Conservation (phyloP, 2,113 vertebrate species). For the Dromas ardeola region DNA sequence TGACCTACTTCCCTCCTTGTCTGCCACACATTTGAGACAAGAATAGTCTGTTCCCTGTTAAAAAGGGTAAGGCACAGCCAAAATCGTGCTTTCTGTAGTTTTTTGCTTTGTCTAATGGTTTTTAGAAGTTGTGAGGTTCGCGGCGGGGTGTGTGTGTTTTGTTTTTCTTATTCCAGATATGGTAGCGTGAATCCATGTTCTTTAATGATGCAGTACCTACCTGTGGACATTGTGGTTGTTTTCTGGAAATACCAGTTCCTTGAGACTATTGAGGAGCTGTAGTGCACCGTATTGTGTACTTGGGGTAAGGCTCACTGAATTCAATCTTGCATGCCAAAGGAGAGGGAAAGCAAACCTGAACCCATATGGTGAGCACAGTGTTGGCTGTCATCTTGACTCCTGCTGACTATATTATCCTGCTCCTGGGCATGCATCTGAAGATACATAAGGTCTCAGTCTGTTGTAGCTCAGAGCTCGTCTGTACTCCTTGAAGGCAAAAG, state of each 20-base stretch:
- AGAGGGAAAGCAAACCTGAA: conserved; percentile 7
- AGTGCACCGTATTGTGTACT: neutral
- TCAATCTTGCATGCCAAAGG: neutral
- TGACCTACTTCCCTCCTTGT: conserved; percentile 1
- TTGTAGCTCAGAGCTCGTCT: neutral
- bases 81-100: neutral
- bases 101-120: neutral
- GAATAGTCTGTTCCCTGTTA: neutral
- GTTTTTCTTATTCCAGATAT: neutral
- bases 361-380: neutral
- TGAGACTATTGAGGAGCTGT: neutral
- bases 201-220: neutral
- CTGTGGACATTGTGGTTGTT: neutral
- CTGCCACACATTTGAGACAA: neutral
- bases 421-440: neutral
- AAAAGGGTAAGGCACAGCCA: neutral
- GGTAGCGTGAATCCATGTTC: neutral
- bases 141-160: neutral
- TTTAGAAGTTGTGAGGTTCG: neutral
- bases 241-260: neutral
- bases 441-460: conserved; percentile 14
- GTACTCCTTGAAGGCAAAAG: conserved; percentile 28
- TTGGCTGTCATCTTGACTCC: conserved; percentile 29
- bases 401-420: neutral
- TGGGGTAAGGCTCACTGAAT: neutral